Percentiles rank a stretch among this genome's conserved stretches.
These are phyloP conservation scores for Podarcis lilfordi DNA, from an alignment of 2,797 vertebrate species.

Conservation along the genomic window DNA sequence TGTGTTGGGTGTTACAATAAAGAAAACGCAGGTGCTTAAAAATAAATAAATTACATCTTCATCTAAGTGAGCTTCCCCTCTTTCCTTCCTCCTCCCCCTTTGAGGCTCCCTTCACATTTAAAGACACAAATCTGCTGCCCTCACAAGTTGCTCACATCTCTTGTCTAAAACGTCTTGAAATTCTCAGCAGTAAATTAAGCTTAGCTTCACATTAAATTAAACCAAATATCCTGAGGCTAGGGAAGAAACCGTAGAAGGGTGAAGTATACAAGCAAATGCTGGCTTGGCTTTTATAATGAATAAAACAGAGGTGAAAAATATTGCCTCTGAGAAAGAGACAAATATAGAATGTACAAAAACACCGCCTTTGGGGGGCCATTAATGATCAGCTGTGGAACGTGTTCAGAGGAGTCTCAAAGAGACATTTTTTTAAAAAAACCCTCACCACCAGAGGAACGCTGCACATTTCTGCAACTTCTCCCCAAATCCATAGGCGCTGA, in stretches of 20 bases:
- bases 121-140: background rate
- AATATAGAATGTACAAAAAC: background rate
- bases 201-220: conserved; percentile 36
- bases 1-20: background rate
- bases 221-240: conserved; percentile 25
- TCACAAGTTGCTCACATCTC: background rate
- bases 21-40: background rate
- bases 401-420: background rate
- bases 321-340: conserved; percentile 55
- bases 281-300: conserved; percentile 43
- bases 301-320: conserved; percentile 41
- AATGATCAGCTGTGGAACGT: conserved; percentile 3
- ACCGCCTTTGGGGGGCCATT: accelerated
- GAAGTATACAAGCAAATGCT: background rate
- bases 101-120: background rate
- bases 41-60: no score
- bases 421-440: background rate
- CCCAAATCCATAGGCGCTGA: background rate
- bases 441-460: background rate
- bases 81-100: background rate
- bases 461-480: background rate
- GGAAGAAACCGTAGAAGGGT: conserved; percentile 50
- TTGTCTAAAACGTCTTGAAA: conserved; percentile 45
- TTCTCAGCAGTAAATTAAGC: conserved; percentile 39
- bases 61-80: background rate